A percentile compares a stretch with the other conserved stretches of the same genome.
These are phyloP conservation scores for Sebastes itinus DNA, from an alignment of 2,797 vertebrate species.

Conservation along the genomic window DNA sequence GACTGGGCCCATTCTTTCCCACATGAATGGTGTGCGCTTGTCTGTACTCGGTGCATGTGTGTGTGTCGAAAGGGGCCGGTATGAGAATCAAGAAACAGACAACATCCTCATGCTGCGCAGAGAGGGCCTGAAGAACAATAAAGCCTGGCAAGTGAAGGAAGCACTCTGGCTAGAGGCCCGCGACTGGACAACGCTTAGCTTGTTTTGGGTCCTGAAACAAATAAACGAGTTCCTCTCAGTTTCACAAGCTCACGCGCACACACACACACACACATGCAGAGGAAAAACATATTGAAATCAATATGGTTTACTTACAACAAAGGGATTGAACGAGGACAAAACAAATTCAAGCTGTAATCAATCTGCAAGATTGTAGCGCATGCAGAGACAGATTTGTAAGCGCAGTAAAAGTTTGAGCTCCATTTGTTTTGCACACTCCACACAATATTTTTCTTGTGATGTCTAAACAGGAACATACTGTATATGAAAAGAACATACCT, in stretches of 20 bases:
- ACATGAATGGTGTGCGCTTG: slow-evolving; percentile 81
- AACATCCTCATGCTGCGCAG: slow-evolving; percentile 82
- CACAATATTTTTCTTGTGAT: slow-evolving; percentile 14
- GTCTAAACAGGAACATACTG: neutral
- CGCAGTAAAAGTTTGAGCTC: neutral
- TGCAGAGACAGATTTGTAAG: neutral
- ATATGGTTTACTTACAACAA: slow-evolving; percentile 11
- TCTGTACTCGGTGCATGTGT: slow-evolving; percentile 10
- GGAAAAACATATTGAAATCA: slow-evolving; percentile 13
- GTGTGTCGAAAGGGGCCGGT: slow-evolving; percentile 31
- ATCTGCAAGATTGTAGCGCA: neutral
- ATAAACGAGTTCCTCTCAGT: slow-evolving; percentile 49
- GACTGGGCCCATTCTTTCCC: slow-evolving; percentile 85
- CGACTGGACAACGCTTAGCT: slow-evolving; percentile 62
- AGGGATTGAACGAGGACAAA: slow-evolving; percentile 12
- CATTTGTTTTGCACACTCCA: neutral
- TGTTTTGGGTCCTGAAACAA: slow-evolving; percentile 61
- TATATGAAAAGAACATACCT: neutral
- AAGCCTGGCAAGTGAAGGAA: slow-evolving; percentile 80
- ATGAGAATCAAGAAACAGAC: slow-evolving; percentile 84
- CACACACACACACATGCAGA: neutral
- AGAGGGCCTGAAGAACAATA: slow-evolving; percentile 77
- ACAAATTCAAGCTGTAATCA: slow-evolving; percentile 25
- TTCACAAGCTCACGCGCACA: slow-evolving; percentile 1
- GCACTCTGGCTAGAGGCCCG: slow-evolving; percentile 73